Percentiles rank a stretch among this genome's conserved stretches.
These are phyloP conservation scores for Drosophila suboccidentalis DNA, from an alignment of 2,888 invertebrate species.

Conservation along the genomic window DNA sequence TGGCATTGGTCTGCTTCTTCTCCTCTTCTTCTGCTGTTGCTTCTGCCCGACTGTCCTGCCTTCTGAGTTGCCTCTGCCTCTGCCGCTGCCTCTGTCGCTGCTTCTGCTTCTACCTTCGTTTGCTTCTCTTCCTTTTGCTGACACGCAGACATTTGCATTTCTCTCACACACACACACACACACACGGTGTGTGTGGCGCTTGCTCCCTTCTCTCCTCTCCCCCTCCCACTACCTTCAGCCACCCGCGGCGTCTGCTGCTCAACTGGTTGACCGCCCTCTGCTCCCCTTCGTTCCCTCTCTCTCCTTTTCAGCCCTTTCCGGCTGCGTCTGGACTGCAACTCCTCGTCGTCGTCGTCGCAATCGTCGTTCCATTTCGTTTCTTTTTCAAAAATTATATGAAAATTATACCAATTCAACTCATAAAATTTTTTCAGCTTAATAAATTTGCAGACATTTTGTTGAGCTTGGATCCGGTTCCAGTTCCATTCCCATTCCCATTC, in stretches of 20 bases:
- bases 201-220: conserved; percentile 26
- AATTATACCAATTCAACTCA: conserved; percentile 84
- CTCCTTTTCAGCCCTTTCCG: conserved; percentile 33
- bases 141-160: conserved; percentile 76
- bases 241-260: conserved; percentile 57
- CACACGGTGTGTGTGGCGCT: conserved; percentile 69
- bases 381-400: conserved; percentile 82
- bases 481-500: conserved; percentile 17
- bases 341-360: conserved; percentile 22
- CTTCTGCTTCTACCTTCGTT: background rate
- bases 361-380: conserved; percentile 72
- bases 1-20: conserved; percentile 61
- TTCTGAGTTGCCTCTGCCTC: conserved; percentile 10
- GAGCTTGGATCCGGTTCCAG: conserved; percentile 24
- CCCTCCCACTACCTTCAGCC: conserved; percentile 11
- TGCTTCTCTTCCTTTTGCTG: conserved; percentile 26
- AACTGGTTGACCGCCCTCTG: conserved; percentile 57
- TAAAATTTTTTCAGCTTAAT: conserved; percentile 83
- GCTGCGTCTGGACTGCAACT: conserved; percentile 43
- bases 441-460: conserved; percentile 82
- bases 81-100: background rate
- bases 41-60: conserved; percentile 30
- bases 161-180: conserved; percentile 39
- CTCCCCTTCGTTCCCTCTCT: background rate
- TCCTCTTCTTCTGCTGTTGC: conserved; percentile 3